Base-by-base conservation (phyloP, 2,113 vertebrate species). In the Machaerirhynchus nigripectus region DNA sequence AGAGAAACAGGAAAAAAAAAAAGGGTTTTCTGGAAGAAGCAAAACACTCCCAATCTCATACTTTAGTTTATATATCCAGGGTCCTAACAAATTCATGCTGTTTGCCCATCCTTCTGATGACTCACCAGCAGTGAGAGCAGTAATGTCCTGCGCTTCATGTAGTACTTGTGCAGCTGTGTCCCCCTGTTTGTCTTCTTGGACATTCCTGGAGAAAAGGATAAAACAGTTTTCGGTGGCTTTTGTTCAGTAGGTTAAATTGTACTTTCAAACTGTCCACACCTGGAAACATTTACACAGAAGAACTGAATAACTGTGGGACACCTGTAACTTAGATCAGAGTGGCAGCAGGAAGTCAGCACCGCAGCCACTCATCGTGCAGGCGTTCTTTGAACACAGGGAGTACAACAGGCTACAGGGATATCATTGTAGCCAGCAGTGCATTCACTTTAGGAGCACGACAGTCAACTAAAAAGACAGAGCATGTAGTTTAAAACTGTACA, bases 151-250 rank as follows among this genome's bases (percentile, higher is more conserved):
- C 99, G 98, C 82, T 99, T 99, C 99, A 99, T 99, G 96, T 99
- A 99, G 97, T 99, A 99, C 91, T 99, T 99, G 96, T 99, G 99
- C 26, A 99, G 97, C 97, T 99, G 99, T 10, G 99, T 98, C n/a
- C 99, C 99, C 93, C 99, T 96, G 97, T 99, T 99, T 39, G 99
- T 99, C 95, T 99, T 99, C 97, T 99, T 99, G 24, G 99, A 99
- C 91, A 99, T 97, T 53, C 99, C 99, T 99, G 53, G n/a, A 68
- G 89, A 95, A 97, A 67, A 96, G 30, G 91, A 75, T 47, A 74
- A 39, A 55, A 79, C 67, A 2, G 6, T 27, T 65, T 82, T 94
- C 74, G 90, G 67, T 47, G 55, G 24, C 23, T 92, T 90, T 83
- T 74, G 15, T 39, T 61, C 24, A 52, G 24, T 23, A 46, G 8